A percentile compares a stretch with the other conserved stretches of the same genome.
Evolutionary conservation across 2,888 invertebrate genomes (phyloP).

Genomic region (Ochlodes sylvanus): DNA sequence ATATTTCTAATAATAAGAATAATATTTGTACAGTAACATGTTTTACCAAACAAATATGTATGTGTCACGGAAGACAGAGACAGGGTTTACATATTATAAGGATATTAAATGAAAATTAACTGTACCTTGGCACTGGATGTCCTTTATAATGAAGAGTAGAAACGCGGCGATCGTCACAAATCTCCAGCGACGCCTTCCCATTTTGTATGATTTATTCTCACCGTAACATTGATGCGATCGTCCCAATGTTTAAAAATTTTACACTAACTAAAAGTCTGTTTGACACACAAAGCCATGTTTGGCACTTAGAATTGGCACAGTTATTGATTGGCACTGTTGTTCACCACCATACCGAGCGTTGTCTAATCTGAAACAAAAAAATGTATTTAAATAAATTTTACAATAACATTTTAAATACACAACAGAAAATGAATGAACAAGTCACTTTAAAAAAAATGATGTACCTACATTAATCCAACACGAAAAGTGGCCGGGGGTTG

Average conservation of each 20-base stretch:
- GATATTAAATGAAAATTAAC: no score
- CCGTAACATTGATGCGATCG: slow-evolving; percentile 68
- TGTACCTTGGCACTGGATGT: slow-evolving; percentile 76
- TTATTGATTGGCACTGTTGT: slow-evolving; percentile 46
- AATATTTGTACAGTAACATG: no score
- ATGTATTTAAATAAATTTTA: slow-evolving; percentile 4
- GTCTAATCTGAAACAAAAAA: slow-evolving; percentile 76
- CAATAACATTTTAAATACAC: slow-evolving; percentile 4
- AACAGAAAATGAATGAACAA: slow-evolving; percentile 13
- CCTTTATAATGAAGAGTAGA: slow-evolving; percentile 72
- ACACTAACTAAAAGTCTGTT: slow-evolving; percentile 32
- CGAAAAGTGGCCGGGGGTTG: background rate
- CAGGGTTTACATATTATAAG: no score
- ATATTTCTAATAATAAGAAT: no score
- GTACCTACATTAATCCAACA: slow-evolving; percentile 10
- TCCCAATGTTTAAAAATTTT: slow-evolving; percentile 20
- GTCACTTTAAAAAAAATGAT: slow-evolving; percentile 3
- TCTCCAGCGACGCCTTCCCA: slow-evolving; percentile 80
- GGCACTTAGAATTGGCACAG: slow-evolving; percentile 40
- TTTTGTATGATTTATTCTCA: slow-evolving; percentile 69
- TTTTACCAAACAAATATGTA: no score
- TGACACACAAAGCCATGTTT: slow-evolving; percentile 30
- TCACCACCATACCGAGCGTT: slow-evolving; percentile 54
- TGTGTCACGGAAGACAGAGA: no score
- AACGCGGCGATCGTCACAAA: slow-evolving; percentile 74